Evolutionary conservation across 2,113 vertebrate species (phyloP), one percentile per base, ranked within the genome.

Genomic region (Channa maculata): DNA sequence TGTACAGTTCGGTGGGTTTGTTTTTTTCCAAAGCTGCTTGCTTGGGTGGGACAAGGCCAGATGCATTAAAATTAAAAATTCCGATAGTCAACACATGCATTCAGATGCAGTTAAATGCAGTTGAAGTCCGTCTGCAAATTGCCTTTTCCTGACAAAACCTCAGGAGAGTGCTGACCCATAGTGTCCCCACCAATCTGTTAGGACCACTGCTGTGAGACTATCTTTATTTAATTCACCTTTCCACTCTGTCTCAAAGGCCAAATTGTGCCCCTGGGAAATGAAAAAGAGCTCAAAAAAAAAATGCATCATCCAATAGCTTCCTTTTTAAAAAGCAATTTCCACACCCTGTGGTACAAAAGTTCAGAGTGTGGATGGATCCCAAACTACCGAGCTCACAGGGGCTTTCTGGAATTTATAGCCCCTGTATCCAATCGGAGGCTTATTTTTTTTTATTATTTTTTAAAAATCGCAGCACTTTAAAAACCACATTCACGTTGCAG

Each of bases 311-410:
- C 45, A 62, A 70, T 12, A 37, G 48, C n/a, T 39, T 83, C 49
- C 55, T 59, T 80, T 64, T 15, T 52, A n/a, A 81, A 41, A 82
- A 79, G 83, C 64, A 75, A 80, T 82, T 77, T 82, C 12, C 57
- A 59, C 43, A 66, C 46, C 51, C 52, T 8, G 63, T 38, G 69
- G 71, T 73, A 43, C 71, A 58, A 13, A 46, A 43, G 33, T 65
- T 78, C 49, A 71, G 15, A 49, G 63, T 62, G 48, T 6, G 8
- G 49, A 50, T 65, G 43, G 39, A 50, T 85, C 70, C 48, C 41
- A 63, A 81, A 82, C 58, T 76, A 43, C 39, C 4, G 1, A 65
- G 38, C 60, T 76, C 51, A 61, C 57, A 10, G 71, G 36, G 3
- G 5, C 39, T 33, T 5, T 24, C n/a, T 63, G 34, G 57, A 75